Evolutionary conservation across 1,140 invertebrate species (phyloP).

Genomic region (Rhopalosiphum padi): DNA sequence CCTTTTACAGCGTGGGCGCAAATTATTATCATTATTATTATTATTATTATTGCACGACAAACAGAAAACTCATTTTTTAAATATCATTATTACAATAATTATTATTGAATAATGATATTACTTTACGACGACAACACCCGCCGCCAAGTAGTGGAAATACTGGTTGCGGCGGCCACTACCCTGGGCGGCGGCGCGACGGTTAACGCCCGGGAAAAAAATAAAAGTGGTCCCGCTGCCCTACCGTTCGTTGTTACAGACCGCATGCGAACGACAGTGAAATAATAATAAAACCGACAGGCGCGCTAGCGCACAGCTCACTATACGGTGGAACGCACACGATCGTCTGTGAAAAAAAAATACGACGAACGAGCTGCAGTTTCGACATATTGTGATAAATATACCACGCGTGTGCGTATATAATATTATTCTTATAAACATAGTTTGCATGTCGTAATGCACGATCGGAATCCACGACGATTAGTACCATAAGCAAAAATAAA

Average conservation of each 20-base stretch:
- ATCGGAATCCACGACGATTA: background rate
- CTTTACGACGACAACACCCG: background rate
- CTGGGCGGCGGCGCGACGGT: conserved; percentile 26
- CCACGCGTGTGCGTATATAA: background rate
- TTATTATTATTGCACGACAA: background rate
- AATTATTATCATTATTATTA: too few species aligned
- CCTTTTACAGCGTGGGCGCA: background rate
- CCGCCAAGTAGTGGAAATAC: background rate
- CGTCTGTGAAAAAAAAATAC: background rate
- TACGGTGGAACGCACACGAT: background rate
- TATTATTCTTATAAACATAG: background rate
- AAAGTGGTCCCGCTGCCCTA: conserved; percentile 34
- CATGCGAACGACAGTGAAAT: background rate
- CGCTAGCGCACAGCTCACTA: background rate
- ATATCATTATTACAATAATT: background rate
- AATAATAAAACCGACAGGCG: background rate
- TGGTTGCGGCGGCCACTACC: conserved; percentile 30
- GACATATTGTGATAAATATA: background rate
- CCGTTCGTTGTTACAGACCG: background rate
- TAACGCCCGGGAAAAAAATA: conserved; percentile 54
- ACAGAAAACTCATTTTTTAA: background rate
- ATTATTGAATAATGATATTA: background rate
- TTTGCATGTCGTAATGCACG: background rate
- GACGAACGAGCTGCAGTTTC: background rate
- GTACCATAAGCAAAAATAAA: background rate